A percentile compares a stretch with the other conserved stretches of the same genome.
Conservation (phyloP, 2,113 vertebrate species). For the Sisor rabdophorus region DNA sequence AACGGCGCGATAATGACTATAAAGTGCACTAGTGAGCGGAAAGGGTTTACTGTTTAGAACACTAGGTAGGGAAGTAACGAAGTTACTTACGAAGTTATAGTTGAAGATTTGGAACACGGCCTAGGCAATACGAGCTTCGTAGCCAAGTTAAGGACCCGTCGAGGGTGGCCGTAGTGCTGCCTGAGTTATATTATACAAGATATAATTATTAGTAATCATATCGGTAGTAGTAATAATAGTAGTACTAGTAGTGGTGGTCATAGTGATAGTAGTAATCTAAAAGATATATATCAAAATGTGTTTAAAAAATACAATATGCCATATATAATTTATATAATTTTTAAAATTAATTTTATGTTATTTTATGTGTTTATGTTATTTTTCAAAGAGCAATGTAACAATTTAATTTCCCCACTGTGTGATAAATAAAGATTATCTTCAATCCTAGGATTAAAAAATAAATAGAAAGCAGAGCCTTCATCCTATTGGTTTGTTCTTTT, state of each 20-base stretch:
- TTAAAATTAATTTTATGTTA: too few relatives aligned
- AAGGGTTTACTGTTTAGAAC: background rate
- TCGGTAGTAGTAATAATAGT: background rate
- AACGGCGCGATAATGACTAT: background rate
- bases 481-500: background rate
- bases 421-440: too few relatives aligned
- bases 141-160: slow-evolving; percentile 60
- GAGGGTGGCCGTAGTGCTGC: slow-evolving; percentile 45
- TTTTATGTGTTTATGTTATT: too few relatives aligned
- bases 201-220: background rate
- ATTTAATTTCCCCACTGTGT: too few relatives aligned
- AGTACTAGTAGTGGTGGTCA: too few relatives aligned
- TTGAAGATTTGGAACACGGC: background rate
- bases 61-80: background rate
- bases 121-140: slow-evolving; percentile 44
- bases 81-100: too few relatives aligned
- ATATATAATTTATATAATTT: too few relatives aligned
- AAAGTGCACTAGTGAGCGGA: slow-evolving; percentile 1
- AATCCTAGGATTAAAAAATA: too few relatives aligned
- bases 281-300: too few relatives aligned
- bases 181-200: slow-evolving; percentile 47
- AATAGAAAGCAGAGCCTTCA: background rate
- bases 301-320: too few relatives aligned
- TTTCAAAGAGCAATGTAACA: too few relatives aligned
- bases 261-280: background rate